Base-by-base conservation (phyloP, 30 jellyfish, hydroid and myxozoan species). In the Catostylus mosaicus region DNA sequence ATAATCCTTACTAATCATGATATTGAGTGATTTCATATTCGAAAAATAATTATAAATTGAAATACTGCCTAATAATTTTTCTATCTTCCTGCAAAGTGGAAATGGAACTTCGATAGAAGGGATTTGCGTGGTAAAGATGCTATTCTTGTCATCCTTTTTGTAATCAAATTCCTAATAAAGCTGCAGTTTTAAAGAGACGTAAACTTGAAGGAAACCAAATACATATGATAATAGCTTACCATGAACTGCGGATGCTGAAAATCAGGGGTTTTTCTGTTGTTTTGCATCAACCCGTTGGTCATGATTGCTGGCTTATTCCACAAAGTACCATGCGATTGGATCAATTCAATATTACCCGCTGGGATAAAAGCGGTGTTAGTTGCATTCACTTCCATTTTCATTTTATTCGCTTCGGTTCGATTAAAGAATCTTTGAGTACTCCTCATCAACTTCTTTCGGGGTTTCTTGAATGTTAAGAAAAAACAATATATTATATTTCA, bases 371-470 rank as follows among this genome's bases (percentile, higher is more conserved):
- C 79, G 9, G 45, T 48, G 52, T 33, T 80, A 24, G 36, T 26
- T 33, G 67, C 79, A 37, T 80, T 80, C 0, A 60, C 51, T 3
- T 48, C 70, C 8, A 9, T 67, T 37, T 67, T 80, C 40, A 34
- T 30, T 37, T 80, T 80, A 63, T 79, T 79, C 20, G 52, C 65
- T 32, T 67, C 86, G 52, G 73, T 85, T 31, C 88, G 95, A 46
- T 63, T 73, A 75, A 73, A 82, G 66, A 82, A 83, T 27, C 80
- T 95, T 65, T 86, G 96, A 50, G 96, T 87, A 72, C 98, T 93
- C 56, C 86, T 93, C 63, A 93, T 71, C 30, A 93, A 82, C 68
- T 93, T 87, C 79, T 78, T 68, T 7, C 98, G 96, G 0, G 98
- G 97, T 33, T 83, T 95, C 98, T 92, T 75, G 12, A 36, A n/a